Evolutionary conservation across 2,888 invertebrate genomes (phyloP), one percentile per base, ranked within the genome.

Genomic region (Pseudeuparius sepicola): DNA sequence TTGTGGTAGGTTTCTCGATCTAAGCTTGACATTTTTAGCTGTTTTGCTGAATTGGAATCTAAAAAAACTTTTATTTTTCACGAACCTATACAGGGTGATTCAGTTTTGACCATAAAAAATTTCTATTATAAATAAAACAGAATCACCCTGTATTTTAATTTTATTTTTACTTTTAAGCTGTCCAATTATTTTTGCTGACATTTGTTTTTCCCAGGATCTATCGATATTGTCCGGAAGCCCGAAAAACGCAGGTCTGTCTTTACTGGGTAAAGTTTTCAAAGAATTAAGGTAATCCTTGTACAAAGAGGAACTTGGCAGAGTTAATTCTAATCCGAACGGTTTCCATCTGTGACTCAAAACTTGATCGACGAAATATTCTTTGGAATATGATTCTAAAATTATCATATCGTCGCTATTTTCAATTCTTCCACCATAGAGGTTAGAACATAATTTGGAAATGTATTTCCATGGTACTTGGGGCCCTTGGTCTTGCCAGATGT

Each of bases 171-270:
- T 49, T 48, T 53, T 55, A n/a, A 54, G 28, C 34, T 49, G 41
- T 6, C 37, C 29, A 26, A 53, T 48, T 25, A 56, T 41, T 27
- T 46, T 45, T 9, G 40, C 14, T 4, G 51, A 50, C 4, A 41
- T 48, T 34, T 51, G 49, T 24, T 46, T 73, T 58, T 92, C 88
- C 73, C 86, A 84, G 5, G 87, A 81, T 32, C 80, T 67, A 44
- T 87, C 79, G 39, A 92, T 86, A 57, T 93, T 94, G 32, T 78
- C 79, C 0, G 94, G 86, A 29, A 94, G 64, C 3, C 88, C 87
- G 51, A 92, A 82, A 50, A 81, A 72, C 4, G 72, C 66, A 1
- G 90, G 84, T 9, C 72, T 64, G 56, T 92, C 88, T 32, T 68
- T 67, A 41, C 80, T 79, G 0, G 84, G 75, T 26, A 89, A 60